phyloP scores from a whole-genome alignment of 2,113 vertebrate species.

The Triplophysa tibetana region DNA sequence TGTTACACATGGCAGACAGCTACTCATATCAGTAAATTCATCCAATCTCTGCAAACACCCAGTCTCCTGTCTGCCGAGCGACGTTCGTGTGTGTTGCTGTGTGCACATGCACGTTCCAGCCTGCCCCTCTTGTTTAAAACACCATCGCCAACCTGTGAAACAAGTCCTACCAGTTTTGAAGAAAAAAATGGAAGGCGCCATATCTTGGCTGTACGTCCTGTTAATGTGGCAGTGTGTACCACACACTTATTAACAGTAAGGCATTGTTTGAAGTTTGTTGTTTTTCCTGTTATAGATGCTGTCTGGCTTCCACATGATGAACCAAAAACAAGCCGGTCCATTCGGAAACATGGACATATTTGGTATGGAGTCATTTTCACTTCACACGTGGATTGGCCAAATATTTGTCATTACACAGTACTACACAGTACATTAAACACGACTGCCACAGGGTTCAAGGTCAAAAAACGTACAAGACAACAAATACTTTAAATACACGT shows the following conservation, averaged over 20 bases:
- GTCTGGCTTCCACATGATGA: too few relatives aligned
- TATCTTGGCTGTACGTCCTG: slow-evolving; percentile 18
- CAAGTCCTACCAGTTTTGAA: slow-evolving; percentile 65
- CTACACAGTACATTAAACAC: too few relatives aligned
- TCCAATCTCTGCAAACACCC: slow-evolving; percentile 16
- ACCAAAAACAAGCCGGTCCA: not conserved
- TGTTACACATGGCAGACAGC: slow-evolving; percentile 5
- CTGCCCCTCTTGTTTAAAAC: slow-evolving; percentile 55
- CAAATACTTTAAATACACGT: slow-evolving; percentile 39
- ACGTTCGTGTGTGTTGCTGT: slow-evolving; percentile 32
- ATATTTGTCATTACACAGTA: too few relatives aligned
- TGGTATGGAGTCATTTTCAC: too few relatives aligned
- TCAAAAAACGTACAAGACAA: not conserved
- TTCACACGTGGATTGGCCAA: too few relatives aligned
- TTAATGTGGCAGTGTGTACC: not conserved
- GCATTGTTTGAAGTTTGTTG: slow-evolving; percentile 26
- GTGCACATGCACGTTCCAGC: slow-evolving; percentile 61
- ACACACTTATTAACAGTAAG: slow-evolving; percentile 15
- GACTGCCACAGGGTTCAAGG: not conserved
- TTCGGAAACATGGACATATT: not conserved
- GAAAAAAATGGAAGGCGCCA: slow-evolving; percentile 26
- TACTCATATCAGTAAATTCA: slow-evolving; percentile 53
- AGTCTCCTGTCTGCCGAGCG: slow-evolving; percentile 46
- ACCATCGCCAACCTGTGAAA: slow-evolving; percentile 46
- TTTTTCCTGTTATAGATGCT: not conserved